Percentiles rank a stretch among this genome's conserved stretches.
phyloP scores from a whole-genome alignment of 1,140 invertebrate species.

The Epicauta chinensis region DNA sequence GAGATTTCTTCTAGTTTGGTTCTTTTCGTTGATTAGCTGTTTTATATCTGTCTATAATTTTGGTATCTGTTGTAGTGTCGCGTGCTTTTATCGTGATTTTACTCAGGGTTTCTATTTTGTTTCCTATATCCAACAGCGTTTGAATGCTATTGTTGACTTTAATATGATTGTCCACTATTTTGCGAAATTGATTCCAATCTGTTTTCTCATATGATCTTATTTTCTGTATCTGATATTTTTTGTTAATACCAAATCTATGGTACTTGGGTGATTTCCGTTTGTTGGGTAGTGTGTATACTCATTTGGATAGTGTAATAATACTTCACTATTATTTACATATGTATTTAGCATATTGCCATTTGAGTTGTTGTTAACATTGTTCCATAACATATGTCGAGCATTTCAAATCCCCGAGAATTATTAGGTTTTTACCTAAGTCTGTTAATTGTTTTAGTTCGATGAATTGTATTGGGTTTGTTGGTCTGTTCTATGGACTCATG shows the following conservation, averaged over 20 bases:
- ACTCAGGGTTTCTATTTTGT: not conserved
- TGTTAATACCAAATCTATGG: conserved; percentile 4
- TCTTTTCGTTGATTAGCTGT: not conserved
- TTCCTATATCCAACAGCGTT: not conserved
- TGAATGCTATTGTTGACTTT: not conserved
- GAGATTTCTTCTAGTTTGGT: not conserved
- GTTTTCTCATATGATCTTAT: not conserved
- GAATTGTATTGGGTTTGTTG: not conserved
- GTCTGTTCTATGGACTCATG: not conserved
- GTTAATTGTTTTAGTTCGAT: not conserved
- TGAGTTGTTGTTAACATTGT: not conserved
- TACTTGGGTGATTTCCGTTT: not conserved
- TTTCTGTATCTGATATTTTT: not conserved
- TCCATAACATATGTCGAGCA: not conserved
- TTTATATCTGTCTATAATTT: no score
- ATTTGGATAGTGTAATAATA: not conserved
- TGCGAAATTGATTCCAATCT: conserved; percentile 9
- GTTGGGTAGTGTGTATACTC: not conserved
- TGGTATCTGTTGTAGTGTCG: no score
- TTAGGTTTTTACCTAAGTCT: not conserved
- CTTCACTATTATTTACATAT: not conserved
- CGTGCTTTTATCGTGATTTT: not conserved
- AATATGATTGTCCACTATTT: conserved; percentile 1
- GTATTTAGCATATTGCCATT: not conserved
- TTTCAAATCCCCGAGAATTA: not conserved